Base-by-base conservation (phyloP, 92 coral and sea anemone genomes). In the Muricea muricata region DNA sequence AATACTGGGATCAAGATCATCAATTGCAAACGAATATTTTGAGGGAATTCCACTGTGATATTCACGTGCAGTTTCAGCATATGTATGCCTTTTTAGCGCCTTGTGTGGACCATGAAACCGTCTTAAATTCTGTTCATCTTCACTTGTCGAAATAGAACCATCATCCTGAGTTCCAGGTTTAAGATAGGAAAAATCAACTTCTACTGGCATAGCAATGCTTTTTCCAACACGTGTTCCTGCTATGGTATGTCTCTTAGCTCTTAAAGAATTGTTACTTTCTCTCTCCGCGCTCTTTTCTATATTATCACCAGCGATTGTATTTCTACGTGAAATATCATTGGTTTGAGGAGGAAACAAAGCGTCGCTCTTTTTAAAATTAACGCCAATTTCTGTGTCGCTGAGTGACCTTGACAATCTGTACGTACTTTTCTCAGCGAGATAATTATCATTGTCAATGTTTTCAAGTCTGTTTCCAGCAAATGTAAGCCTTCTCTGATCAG, bases 261-360 rank as follows among this genome's bases (percentile, higher is more conserved):
- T n/a, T 28, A 2, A 6, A 21, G 69, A n/a, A 14, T 10, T 18
- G 9, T 86, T 86, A 23, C 78, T 84, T 18, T 63, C 67, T 23
- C 66, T 14, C 11, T 86, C 86, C 61, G 79, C 80, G 37, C 32
- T 65, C 40, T 61, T 23, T 52, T 52, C 60, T 25, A 52, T 7
- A 11, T 11, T 50, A 39, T 32, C 31, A 71, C 55, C 56, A 71
- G 78, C 28, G 30, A 71, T 17, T 20, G 56, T 71, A 25, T 40
- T 26, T 40, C 56, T 40, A 15, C 78, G 28, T 32, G 52, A 37
- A 18, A 24, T 71, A n/a, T 24, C 14, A 2, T 4, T 20, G 8
- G 40, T 42, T 11, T 71, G 78, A 3, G 56, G 71, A 34, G 17
- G 41, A 65, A 65, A 29, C 9, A 39, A 23, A 58, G 18, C 23